These are phyloP conservation scores for Syngnathus floridae DNA, from an alignment of 2,113 vertebrate genomes.

Conservation along the genomic window DNA sequence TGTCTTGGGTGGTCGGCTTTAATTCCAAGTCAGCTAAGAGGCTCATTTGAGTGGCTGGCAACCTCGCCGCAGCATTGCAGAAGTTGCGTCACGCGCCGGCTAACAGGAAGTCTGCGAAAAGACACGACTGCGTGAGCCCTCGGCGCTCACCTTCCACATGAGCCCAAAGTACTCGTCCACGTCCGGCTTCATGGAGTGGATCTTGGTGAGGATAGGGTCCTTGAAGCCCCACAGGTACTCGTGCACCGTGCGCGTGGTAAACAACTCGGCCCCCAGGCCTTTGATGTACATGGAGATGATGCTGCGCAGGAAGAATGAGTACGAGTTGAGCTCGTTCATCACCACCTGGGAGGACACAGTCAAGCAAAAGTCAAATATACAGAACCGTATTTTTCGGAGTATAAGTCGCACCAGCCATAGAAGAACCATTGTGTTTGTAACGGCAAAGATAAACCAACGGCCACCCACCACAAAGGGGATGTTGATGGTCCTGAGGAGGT, in stretches of 20 bases:
- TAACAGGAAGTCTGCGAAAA: slow-evolving; percentile 28
- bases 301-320: slow-evolving; percentile 57
- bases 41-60: not conserved
- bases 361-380: not conserved
- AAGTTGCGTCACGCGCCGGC: not conserved
- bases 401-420: too few species aligned
- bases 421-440: not conserved
- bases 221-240: slow-evolving; percentile 93
- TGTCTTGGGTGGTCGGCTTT: not conserved
- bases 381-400: too few species aligned
- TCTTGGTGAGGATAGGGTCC: slow-evolving; percentile 76
- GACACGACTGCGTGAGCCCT: not conserved
- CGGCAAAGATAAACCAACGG: not conserved
- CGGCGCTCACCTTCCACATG: slow-evolving; percentile 81
- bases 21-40: not conserved
- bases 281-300: slow-evolving; percentile 56
- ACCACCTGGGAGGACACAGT: slow-evolving; percentile 67
- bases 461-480: slow-evolving; percentile 88
- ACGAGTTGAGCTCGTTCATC: slow-evolving; percentile 73
- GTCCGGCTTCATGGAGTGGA: slow-evolving; percentile 68
- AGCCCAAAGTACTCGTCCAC: slow-evolving; percentile 83
- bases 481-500: slow-evolving; percentile 84
- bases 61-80: not conserved
- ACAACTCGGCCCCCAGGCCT: slow-evolving; percentile 68
- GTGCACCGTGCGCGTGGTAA: slow-evolving; percentile 75